These are phyloP conservation scores for Felis chaus DNA, from an alignment of 2,113 vertebrate genomes.

Conservation along the genomic window DNA sequence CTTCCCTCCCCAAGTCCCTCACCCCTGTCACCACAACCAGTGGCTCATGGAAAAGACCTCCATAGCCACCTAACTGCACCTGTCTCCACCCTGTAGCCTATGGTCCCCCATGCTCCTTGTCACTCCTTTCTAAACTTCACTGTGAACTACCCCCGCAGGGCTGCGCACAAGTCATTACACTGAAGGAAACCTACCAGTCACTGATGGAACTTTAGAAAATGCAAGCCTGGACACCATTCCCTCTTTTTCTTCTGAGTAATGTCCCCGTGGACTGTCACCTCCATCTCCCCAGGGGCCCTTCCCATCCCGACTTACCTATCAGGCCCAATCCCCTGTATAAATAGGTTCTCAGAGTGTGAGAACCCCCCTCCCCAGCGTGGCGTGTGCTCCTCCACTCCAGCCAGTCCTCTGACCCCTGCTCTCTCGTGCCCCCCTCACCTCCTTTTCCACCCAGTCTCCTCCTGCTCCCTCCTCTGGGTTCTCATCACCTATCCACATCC, in stretches of 20 bases:
- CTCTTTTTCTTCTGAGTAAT: too few relatives aligned
- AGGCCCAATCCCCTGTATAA: not conserved
- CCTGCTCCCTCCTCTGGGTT: not conserved
- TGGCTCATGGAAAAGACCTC: not conserved
- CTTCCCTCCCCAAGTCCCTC: rapidly evolving
- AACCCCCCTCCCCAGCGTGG: not conserved
- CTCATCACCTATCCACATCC: not conserved
- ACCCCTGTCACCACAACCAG: not conserved
- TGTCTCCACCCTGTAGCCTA: not conserved
- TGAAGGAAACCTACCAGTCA: too few relatives aligned
- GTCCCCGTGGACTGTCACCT: not conserved
- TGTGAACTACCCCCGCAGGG: not conserved
- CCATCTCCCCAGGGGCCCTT: not conserved
- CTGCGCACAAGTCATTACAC: not conserved
- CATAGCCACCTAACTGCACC: rapidly evolving
- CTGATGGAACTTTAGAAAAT: too few relatives aligned
- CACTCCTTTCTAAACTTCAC: not conserved
- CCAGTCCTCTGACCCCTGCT: not conserved
- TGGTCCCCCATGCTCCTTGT: not conserved
- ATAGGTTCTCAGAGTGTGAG: not conserved
- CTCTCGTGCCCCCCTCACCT: not conserved
- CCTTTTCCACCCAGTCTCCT: not conserved
- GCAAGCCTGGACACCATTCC: not conserved
- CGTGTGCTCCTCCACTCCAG: not conserved
- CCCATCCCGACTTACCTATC: not conserved